These are phyloP conservation scores for Leuciscus idus DNA, from an alignment of 2,113 vertebrate genomes.

Conservation along the genomic window DNA sequence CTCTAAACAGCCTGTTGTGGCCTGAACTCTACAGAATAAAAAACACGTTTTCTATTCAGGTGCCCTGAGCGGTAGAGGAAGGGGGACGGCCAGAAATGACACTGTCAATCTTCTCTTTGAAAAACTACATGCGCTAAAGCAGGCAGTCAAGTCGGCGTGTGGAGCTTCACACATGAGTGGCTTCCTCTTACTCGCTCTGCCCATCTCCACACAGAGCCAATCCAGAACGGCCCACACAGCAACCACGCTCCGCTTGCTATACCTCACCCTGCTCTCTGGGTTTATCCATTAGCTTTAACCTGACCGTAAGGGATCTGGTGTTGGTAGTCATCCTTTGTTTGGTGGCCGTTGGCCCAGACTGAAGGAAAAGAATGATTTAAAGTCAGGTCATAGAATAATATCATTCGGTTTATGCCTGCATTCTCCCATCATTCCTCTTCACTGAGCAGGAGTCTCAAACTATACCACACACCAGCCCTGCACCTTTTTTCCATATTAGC, in stretches of 20 bases:
- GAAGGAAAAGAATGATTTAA: slow-evolving; percentile 33
- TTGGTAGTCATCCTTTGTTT: slow-evolving; percentile 30
- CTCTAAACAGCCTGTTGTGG: slow-evolving; percentile 17
- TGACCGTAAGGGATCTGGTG: neutral
- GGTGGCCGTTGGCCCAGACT: slow-evolving; percentile 33
- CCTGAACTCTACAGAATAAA: neutral
- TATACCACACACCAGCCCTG: neutral
- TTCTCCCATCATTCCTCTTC: slow-evolving; percentile 37
- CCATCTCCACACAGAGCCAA: slow-evolving; percentile 53
- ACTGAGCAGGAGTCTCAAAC: slow-evolving; percentile 38
- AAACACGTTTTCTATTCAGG: slow-evolving; percentile 13
- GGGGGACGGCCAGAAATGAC: slow-evolving; percentile 28
- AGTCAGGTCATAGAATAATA: slow-evolving; percentile 56
- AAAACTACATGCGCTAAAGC: slow-evolving; percentile 36
- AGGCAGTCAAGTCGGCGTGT: slow-evolving; percentile 50
- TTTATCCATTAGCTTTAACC: slow-evolving; percentile 44
- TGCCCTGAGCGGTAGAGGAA: slow-evolving; percentile 9
- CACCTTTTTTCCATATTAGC: neutral
- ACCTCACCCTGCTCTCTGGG: neutral
- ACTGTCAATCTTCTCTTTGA: slow-evolving; percentile 52
- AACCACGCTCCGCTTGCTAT: slow-evolving; percentile 25
- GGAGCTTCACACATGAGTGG: slow-evolving; percentile 56
- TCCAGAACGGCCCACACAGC: neutral
- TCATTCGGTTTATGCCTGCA: slow-evolving; percentile 49
- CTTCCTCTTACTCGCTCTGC: slow-evolving; percentile 49